Evolutionary conservation across 2,797 vertebrate species (phyloP).

Genomic region (Cirrhinus mrigala): DNA sequence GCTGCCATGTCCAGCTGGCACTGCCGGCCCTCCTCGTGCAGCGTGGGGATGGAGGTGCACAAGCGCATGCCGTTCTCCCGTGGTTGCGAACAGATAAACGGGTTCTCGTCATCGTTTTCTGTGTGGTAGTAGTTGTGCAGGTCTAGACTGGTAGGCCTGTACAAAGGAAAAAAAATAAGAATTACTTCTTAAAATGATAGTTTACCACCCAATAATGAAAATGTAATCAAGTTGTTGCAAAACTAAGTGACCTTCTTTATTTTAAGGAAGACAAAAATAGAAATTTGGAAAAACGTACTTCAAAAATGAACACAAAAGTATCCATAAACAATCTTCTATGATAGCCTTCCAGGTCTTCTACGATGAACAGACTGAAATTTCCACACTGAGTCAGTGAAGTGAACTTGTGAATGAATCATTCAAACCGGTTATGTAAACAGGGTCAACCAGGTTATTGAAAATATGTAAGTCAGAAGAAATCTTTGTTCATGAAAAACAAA

Average conservation of each 20-base stretch:
- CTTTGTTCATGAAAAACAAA: background rate
- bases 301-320: background rate
- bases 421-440: background rate
- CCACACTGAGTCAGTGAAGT: background rate
- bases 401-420: background rate
- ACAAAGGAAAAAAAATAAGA: constrained; percentile 16
- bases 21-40: constrained; percentile 86
- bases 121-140: constrained; percentile 91
- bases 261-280: background rate
- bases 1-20: constrained; percentile 87
- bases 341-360: too few species aligned
- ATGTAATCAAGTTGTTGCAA: background rate
- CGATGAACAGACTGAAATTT: background rate
- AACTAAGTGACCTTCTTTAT: background rate
- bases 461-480: background rate
- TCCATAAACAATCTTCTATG: background rate
- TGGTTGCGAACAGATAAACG: constrained; percentile 96
- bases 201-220: background rate
- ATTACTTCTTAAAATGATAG: background rate
- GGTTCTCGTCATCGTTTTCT: constrained; percentile 94
- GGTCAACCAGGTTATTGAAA: background rate
- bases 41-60: constrained; percentile 85
- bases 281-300: background rate
- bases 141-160: constrained; percentile 84
- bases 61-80: constrained; percentile 92